phyloP scores from a whole-genome alignment of 2,113 vertebrate genomes.

The Polypterus senegalus region DNA sequence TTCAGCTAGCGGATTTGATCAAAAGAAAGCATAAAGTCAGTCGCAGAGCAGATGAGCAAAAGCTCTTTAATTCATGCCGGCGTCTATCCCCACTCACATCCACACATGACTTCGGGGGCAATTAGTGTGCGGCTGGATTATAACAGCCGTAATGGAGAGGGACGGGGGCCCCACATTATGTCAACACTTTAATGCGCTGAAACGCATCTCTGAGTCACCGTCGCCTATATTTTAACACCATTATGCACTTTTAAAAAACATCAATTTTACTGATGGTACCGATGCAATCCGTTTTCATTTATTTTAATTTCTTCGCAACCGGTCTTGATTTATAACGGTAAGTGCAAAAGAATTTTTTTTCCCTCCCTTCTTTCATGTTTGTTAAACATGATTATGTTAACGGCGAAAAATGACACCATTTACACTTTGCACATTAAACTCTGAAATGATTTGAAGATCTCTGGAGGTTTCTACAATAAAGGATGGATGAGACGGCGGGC shows the following conservation, averaged over 20 bases:
- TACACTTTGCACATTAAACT: background rate
- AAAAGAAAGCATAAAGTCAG: background rate
- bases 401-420: background rate
- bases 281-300: background rate
- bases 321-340: background rate
- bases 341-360: background rate
- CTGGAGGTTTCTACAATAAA: background rate
- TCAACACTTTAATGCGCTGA: background rate
- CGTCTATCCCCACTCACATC: too few species aligned
- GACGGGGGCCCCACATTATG: background rate
- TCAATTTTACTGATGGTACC: background rate
- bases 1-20: background rate
- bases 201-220: background rate
- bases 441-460: background rate
- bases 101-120: background rate
- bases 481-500: background rate
- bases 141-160: background rate
- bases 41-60: too few species aligned
- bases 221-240: background rate
- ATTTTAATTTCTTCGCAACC: too few species aligned
- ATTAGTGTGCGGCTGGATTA: background rate
- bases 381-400: background rate
- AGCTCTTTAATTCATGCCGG: too few species aligned
- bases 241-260: background rate
- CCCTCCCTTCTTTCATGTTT: too few species aligned